Evolutionary conservation across 2,888 invertebrate species (phyloP).

Genomic region (Calameuta pallipes): DNA sequence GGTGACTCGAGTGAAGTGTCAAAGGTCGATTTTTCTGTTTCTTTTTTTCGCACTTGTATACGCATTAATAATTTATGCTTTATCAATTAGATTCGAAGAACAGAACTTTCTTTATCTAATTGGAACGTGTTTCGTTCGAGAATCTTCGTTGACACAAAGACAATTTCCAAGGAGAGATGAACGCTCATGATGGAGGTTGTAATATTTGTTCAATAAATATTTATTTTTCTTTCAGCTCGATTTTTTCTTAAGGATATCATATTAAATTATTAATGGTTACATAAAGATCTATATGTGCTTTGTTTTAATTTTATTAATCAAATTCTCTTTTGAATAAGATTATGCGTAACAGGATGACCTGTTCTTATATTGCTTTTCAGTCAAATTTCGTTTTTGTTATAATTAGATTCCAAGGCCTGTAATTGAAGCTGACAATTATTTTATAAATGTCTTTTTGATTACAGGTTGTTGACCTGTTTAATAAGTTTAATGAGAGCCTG

Average conservation of each 20-base stretch:
- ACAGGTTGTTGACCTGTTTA: slow-evolving; percentile 60
- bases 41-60: slow-evolving; percentile 22
- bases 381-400: not conserved
- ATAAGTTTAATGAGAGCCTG: slow-evolving; percentile 52
- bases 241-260: not conserved
- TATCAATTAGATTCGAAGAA: not conserved
- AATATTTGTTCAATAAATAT: slow-evolving; percentile 11
- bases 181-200: slow-evolving; percentile 55
- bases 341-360: not conserved
- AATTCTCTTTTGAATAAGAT: not conserved
- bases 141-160: slow-evolving; percentile 9
- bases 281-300: not conserved
- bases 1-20: slow-evolving; percentile 57
- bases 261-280: not conserved
- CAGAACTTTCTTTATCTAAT: slow-evolving; percentile 23
- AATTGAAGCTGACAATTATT: not conserved
- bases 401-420: not conserved
- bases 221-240: not conserved
- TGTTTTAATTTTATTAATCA: not conserved
- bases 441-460: slow-evolving; percentile 15
- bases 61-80: slow-evolving; percentile 16
- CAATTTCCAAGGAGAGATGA: slow-evolving; percentile 45
- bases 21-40: slow-evolving; percentile 49
- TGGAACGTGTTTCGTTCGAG: slow-evolving; percentile 21
- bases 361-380: not conserved